Percentiles rank a stretch among this genome's conserved stretches.
Conservation (phyloP, 2,888 invertebrate genomes). For the Psylliodes chrysocephalus region DNA sequence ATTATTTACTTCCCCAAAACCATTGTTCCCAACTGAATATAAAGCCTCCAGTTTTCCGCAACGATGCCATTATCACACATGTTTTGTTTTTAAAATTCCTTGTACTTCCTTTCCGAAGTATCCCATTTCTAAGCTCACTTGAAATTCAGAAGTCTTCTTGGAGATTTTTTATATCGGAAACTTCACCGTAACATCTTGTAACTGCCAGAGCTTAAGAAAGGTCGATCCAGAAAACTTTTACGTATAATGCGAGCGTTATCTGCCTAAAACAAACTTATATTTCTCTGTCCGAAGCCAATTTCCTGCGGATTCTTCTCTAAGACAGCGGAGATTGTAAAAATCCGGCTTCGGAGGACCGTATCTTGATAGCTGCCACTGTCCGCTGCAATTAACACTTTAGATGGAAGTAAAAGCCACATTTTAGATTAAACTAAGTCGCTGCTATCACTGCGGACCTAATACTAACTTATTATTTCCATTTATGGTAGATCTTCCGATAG, state of each 20-base stretch:
- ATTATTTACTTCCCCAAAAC: too few relatives aligned
- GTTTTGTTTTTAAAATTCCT: constrained; percentile 42
- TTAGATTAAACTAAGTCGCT: constrained; percentile 41
- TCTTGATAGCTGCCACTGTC: constrained; percentile 55
- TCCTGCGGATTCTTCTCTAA: constrained; percentile 47
- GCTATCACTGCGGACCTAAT: constrained; percentile 38
- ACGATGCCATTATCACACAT: constrained; percentile 33
- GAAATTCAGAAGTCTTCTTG: constrained; percentile 53
- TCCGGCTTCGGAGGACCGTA: constrained; percentile 42
- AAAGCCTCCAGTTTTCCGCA: too few relatives aligned
- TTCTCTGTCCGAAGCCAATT: constrained; percentile 58
- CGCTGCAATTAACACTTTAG: constrained; percentile 57
- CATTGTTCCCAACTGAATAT: too few relatives aligned
- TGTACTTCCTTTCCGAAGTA: constrained; percentile 37
- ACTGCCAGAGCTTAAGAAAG: constrained; percentile 44
- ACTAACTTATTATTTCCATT: constrained; percentile 46
- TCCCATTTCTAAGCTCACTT: constrained; percentile 47
- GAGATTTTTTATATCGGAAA: constrained; percentile 56
- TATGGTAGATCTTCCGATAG: constrained; percentile 40
- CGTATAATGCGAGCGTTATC: constrained; percentile 57
- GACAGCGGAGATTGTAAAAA: constrained; percentile 56
- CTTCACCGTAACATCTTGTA: constrained; percentile 56
- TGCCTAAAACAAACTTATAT: constrained; percentile 59
- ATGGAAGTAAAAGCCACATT: constrained; percentile 42
- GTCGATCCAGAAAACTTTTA: constrained; percentile 50